Evolutionary conservation across 2,888 invertebrate species (phyloP).

Genomic region (Adelognathus sp.): DNA sequence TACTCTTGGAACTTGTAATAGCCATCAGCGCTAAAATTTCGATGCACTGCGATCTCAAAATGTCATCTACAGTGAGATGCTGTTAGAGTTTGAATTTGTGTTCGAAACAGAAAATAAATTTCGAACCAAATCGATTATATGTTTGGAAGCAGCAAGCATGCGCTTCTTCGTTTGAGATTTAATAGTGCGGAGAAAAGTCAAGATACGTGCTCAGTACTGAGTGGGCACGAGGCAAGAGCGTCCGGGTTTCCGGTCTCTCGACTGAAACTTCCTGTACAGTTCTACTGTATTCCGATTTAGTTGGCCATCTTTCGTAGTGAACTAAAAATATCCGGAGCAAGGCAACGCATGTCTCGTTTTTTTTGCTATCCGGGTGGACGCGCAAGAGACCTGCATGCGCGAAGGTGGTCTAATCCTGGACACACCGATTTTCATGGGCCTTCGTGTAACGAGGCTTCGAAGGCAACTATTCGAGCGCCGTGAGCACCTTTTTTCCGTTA

Average conservation of each 20-base stretch:
- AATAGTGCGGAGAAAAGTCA: not conserved
- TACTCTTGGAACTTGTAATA: too few relatives aligned
- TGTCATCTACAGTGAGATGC: too few relatives aligned
- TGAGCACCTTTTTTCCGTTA: not conserved
- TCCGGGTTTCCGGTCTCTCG: conserved; percentile 50
- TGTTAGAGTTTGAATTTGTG: too few relatives aligned
- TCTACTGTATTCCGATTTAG: conserved; percentile 50
- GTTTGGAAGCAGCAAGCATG: too few relatives aligned
- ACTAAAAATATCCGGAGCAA: conserved; percentile 57
- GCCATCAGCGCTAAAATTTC: too few relatives aligned
- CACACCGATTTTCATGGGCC: conserved; percentile 40
- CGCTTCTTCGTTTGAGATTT: too few relatives aligned
- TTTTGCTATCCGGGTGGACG: conserved; percentile 41
- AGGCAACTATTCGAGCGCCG: conserved; percentile 12
- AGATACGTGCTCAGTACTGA: not conserved
- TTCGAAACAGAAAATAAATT: too few relatives aligned
- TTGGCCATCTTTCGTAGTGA: conserved; percentile 52
- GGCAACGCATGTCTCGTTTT: conserved; percentile 45
- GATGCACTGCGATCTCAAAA: too few relatives aligned
- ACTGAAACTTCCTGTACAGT: conserved; percentile 30
- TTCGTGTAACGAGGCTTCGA: conserved; percentile 35
- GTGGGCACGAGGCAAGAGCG: conserved; percentile 8
- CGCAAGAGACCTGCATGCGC: conserved; percentile 30
- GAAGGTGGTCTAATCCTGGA: conserved; percentile 55
- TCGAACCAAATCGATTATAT: too few relatives aligned